Conservation (phyloP, 2,797 vertebrate genomes). For the Pipistrellus nathusii region DNA sequence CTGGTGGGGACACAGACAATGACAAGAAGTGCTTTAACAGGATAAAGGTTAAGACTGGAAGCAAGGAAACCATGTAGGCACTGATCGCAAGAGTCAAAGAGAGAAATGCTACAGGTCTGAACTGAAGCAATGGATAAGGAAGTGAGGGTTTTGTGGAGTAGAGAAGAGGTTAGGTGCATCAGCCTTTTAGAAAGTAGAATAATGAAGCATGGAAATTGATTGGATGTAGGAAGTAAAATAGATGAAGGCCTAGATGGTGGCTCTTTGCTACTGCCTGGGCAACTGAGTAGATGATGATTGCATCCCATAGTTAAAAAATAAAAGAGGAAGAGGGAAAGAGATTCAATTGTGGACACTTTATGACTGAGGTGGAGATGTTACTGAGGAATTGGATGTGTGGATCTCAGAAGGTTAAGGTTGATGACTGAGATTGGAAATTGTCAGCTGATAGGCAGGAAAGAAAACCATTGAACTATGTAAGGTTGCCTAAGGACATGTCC, state of each 20-base stretch:
- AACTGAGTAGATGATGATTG: neutral
- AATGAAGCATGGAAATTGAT: neutral
- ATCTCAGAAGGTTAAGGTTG: neutral
- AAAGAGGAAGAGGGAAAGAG: neutral
- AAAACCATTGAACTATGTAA: neutral
- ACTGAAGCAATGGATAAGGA: neutral
- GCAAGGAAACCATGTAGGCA: neutral
- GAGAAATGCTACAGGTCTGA: neutral
- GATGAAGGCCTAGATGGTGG: neutral
- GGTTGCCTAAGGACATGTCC: neutral
- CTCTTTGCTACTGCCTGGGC: neutral
- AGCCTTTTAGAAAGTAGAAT: neutral
- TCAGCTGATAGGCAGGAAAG: neutral
- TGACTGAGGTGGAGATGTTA: neutral
- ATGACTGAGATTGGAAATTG: neutral
- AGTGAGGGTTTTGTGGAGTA: neutral
- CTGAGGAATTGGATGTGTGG: neutral
- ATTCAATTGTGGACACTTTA: neutral
- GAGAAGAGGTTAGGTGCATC: neutral
- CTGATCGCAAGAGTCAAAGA: neutral
- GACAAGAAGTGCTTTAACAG: neutral
- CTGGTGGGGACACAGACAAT: neutral
- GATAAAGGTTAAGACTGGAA: neutral
- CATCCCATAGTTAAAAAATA: neutral
- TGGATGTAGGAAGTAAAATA: neutral